A percentile compares a stretch with the other conserved stretches of the same genome.
Evolutionary conservation across 1,140 invertebrate genomes (phyloP).

Genomic region (Conopomorpha cramerella): DNA sequence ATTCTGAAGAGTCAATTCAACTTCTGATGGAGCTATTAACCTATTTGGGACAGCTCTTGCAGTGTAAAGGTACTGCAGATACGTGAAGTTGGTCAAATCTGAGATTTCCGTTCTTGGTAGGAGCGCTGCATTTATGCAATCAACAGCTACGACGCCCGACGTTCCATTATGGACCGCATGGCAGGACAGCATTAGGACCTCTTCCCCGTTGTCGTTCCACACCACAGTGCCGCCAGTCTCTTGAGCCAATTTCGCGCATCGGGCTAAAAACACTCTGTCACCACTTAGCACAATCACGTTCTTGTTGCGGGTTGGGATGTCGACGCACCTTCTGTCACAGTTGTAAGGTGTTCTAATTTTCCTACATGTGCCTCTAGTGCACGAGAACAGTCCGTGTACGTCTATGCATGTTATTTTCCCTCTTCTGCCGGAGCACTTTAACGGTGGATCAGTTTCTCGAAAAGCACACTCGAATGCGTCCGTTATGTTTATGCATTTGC

Average conservation of each 20-base stretch:
- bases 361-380: constrained; percentile 79
- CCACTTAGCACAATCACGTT: constrained; percentile 84
- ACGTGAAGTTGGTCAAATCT: constrained; percentile 83
- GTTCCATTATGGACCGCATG: constrained; percentile 75
- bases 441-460: constrained; percentile 76
- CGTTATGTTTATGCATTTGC: constrained; percentile 84
- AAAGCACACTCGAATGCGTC: constrained; percentile 87
- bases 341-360: constrained; percentile 83
- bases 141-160: constrained; percentile 67
- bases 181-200: constrained; percentile 82
- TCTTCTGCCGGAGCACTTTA: constrained; percentile 80
- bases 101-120: constrained; percentile 74
- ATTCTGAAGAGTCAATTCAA: constrained; percentile 81
- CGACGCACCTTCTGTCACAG: constrained; percentile 85
- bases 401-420: constrained; percentile 88
- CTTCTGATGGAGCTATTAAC: constrained; percentile 75
- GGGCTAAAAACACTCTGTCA: constrained; percentile 82
- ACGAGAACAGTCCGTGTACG: constrained; percentile 82
- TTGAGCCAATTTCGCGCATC: constrained; percentile 73
- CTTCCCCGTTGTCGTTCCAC: constrained; percentile 79
- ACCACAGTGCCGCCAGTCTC: constrained; percentile 72
- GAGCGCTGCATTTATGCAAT: constrained; percentile 87
- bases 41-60: constrained; percentile 69
- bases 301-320: constrained; percentile 85
- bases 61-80: constrained; percentile 77